Percentiles rank a stretch among this genome's conserved stretches.
phyloP scores from a whole-genome alignment of 2,888 invertebrate genomes.

The Helicoverpa assulta region DNA sequence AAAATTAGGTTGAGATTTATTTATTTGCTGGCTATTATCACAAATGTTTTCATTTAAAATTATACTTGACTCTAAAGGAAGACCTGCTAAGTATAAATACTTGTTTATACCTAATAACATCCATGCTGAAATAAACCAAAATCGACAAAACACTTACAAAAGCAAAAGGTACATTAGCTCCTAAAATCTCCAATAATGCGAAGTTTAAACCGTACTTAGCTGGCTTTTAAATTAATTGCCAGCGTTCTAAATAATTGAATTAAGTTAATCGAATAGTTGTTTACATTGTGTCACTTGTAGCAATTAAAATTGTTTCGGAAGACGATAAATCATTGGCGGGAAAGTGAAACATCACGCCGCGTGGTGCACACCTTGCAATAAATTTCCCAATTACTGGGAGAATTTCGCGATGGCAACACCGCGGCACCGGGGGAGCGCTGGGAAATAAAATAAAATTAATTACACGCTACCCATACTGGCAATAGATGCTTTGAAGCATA shows the following conservation, averaged over 20 bases:
- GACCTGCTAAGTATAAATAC: no score
- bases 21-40: not conserved
- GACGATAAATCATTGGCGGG: conserved; percentile 88
- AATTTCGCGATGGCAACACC: conserved; percentile 82
- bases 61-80: no score
- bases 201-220: conserved; percentile 70
- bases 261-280: conserved; percentile 90
- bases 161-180: conserved; percentile 60
- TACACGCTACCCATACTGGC: conserved; percentile 58
- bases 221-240: conserved; percentile 86
- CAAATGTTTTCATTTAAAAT: no score
- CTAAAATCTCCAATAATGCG: conserved; percentile 60
- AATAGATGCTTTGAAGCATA: conserved; percentile 36
- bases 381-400: conserved; percentile 88
- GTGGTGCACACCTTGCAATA: conserved; percentile 88
- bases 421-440: conserved; percentile 74
- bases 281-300: conserved; percentile 89
- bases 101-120: no score
- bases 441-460: conserved; percentile 86
- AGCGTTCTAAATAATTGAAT: conserved; percentile 84
- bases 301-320: conserved; percentile 90
- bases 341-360: conserved; percentile 89
- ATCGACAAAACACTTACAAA: not conserved
- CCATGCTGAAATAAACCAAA: no score
- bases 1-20: not conserved